Percentiles rank a stretch among this genome's conserved stretches.
These are phyloP conservation scores for Tetramorium parvispinum DNA, from an alignment of 1,140 invertebrate genomes.

Conservation along the genomic window DNA sequence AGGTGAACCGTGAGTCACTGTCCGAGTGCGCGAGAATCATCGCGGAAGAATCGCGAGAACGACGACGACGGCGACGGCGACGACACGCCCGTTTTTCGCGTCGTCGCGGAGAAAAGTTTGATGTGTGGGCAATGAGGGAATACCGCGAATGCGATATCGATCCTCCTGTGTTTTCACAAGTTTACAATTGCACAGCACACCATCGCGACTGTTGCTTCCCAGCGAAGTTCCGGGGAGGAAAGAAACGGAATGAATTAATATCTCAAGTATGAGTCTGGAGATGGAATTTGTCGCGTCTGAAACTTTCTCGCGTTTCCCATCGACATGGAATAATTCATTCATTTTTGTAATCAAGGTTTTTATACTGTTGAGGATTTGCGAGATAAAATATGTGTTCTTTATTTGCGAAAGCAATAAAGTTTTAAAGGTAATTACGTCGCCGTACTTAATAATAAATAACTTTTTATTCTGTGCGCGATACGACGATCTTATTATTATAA, in stretches of 20 bases:
- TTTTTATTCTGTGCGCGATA: neutral
- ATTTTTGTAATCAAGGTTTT: neutral
- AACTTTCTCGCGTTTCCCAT: neutral
- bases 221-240: neutral
- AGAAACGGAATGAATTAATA: neutral
- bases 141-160: conserved; percentile 30
- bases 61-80: neutral
- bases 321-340: neutral
- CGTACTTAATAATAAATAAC: neutral
- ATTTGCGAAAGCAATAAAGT: neutral
- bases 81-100: conserved; percentile 36
- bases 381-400: neutral
- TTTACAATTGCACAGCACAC: neutral
- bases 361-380: neutral
- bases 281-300: neutral
- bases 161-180: conserved; percentile 16
- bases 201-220: neutral
- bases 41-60: conserved; percentile 1
- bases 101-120: conserved; percentile 32
- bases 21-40: conserved; percentile 34
- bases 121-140: neutral
- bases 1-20: conserved; percentile 59
- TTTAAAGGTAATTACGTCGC: no score
- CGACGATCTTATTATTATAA: neutral
- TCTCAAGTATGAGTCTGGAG: conserved; percentile 5